Conservation (phyloP, 2,113 vertebrate species). For the Ciconia maguari region DNA sequence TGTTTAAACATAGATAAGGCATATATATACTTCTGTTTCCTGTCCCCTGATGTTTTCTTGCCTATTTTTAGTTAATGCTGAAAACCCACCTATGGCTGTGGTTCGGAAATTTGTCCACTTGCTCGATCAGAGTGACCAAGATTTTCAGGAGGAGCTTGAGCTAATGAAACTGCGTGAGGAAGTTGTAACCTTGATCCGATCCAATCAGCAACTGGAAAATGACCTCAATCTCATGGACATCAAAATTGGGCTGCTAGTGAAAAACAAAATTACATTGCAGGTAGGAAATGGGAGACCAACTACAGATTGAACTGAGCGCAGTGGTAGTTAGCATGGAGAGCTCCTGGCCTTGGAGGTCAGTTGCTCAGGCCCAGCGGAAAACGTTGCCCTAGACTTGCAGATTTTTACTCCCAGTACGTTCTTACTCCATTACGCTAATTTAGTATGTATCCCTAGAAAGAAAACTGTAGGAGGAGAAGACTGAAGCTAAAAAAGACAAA, state of each 20-base stretch:
- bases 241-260: constrained; percentile 96
- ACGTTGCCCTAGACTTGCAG: background rate
- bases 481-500: background rate
- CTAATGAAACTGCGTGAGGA: constrained; percentile 94
- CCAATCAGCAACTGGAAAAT: constrained; percentile 96
- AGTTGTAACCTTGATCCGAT: constrained; percentile 94
- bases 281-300: constrained; percentile 28
- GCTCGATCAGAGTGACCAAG: constrained; percentile 96
- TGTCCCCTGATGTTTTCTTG: background rate
- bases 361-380: background rate
- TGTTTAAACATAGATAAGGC: background rate
- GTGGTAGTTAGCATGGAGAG: background rate
- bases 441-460: background rate
- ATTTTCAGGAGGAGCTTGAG: constrained; percentile 97
- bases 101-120: constrained; percentile 97
- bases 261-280: constrained; percentile 96
- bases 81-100: constrained; percentile 92
- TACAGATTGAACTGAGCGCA: background rate
- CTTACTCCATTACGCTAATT: background rate
- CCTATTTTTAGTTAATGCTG: constrained; percentile 79
- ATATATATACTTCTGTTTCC: background rate
- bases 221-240: constrained; percentile 99
- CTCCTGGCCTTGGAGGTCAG: background rate
- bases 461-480: background rate
- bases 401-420: background rate